Evolutionary conservation across 2,113 vertebrate species (phyloP).

Genomic region (Tonatia bakeri): DNA sequence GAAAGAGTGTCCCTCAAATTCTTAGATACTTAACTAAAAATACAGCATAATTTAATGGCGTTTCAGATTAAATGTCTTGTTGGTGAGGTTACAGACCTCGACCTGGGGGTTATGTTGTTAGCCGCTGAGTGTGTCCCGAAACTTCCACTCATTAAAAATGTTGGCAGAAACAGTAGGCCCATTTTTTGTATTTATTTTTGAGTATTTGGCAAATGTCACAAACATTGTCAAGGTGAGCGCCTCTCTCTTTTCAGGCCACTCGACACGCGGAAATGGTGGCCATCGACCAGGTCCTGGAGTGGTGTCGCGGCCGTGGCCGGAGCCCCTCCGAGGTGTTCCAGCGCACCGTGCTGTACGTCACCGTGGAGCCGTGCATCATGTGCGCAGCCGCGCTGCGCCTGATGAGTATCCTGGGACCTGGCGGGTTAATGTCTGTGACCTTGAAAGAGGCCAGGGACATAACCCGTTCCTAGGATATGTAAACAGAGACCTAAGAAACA

Average conservation of each 20-base stretch:
- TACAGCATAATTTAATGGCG: neutral
- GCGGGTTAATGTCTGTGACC: accelerated
- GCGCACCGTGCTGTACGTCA: conserved; percentile 88
- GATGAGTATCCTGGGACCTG: conserved; percentile 88
- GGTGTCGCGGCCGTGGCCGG: conserved; percentile 81
- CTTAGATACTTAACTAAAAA: neutral
- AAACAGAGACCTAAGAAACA: neutral
- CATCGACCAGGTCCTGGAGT: conserved; percentile 89
- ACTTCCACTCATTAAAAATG: neutral
- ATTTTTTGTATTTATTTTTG: neutral
- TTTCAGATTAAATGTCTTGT: neutral
- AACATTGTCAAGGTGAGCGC: neutral
- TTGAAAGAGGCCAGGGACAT: neutral
- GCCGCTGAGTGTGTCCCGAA: neutral
- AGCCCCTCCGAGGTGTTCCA: conserved; percentile 82
- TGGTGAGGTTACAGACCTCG: neutral
- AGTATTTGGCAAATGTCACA: neutral
- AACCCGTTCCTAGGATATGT: neutral
- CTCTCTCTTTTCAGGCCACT: conserved; percentile 86
- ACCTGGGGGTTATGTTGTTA: neutral
- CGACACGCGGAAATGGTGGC: conserved; percentile 97
- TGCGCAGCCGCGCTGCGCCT: conserved; percentile 93
- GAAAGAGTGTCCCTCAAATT: neutral
- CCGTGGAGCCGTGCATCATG: conserved; percentile 97
- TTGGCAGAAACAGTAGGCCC: neutral